phyloP scores from a whole-genome alignment of 2,888 invertebrate species.

The Galeopsomyia nigrocyanea region DNA sequence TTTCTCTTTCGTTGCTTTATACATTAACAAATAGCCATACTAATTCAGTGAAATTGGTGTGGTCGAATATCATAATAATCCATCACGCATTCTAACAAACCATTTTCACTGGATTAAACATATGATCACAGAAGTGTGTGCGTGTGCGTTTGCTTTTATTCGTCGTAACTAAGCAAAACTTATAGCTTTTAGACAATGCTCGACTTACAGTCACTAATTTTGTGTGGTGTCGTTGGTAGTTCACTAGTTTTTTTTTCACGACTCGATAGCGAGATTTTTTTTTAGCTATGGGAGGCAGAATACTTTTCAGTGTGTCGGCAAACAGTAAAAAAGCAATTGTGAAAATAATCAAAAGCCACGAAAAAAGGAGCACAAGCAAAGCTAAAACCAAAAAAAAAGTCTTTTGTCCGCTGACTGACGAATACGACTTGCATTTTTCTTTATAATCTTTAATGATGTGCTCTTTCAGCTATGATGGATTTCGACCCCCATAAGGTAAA shows the following conservation, averaged over 20 bases:
- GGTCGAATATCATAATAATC: not conserved
- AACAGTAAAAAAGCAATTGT: constrained; percentile 11
- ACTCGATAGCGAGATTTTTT: constrained; percentile 23
- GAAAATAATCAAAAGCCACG: constrained; percentile 27
- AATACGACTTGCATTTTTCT: constrained; percentile 16
- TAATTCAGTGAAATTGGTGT: constrained; percentile 44
- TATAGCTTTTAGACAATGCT: constrained; percentile 33
- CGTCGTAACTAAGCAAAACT: constrained; percentile 39
- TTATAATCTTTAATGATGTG: constrained; percentile 41
- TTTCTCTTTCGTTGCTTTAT: constrained; percentile 32
- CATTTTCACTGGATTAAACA: constrained; percentile 42
- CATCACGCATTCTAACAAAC: constrained; percentile 13
- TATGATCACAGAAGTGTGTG: constrained; percentile 45
- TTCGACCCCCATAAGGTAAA: constrained; percentile 63
- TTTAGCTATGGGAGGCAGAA: constrained; percentile 7
- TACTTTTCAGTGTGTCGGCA: constrained; percentile 38
- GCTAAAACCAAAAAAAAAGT: constrained; percentile 34
- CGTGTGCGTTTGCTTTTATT: constrained; percentile 50
- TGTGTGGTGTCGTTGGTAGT: constrained; percentile 46
- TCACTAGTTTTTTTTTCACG: constrained; percentile 23
- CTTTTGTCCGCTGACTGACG: constrained; percentile 34
- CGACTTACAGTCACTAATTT: constrained; percentile 42
- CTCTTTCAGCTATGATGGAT: constrained; percentile 66
- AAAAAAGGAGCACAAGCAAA: constrained; percentile 40
- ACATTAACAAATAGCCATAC: constrained; percentile 48